Evolutionary conservation across 2,888 invertebrate genomes (phyloP).

Genomic region (Trachelus iudaicus): DNA sequence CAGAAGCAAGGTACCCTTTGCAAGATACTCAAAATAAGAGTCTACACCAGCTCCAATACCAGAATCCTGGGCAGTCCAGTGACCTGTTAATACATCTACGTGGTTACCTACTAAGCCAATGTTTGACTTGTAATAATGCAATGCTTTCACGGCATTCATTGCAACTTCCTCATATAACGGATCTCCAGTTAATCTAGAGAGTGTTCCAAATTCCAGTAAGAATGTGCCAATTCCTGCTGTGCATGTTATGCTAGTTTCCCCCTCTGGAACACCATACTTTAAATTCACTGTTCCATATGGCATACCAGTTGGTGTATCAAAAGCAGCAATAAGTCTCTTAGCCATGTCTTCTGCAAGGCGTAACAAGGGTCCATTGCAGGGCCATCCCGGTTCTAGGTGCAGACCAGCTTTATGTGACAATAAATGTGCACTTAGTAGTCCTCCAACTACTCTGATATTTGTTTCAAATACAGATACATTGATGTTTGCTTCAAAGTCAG

Average conservation of each 20-base stretch:
- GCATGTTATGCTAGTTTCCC: constrained; percentile 96
- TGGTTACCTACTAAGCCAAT: constrained; percentile 97
- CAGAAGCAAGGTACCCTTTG: constrained; percentile 93
- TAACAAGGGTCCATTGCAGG: constrained; percentile 94
- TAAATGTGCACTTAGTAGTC: constrained; percentile 95
- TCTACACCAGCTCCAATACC: constrained; percentile 97
- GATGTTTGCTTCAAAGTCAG: constrained; percentile 94
- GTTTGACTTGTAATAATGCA: constrained; percentile 87
- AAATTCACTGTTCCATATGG: constrained; percentile 98
- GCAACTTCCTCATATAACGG: constrained; percentile 96
- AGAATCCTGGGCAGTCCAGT: constrained; percentile 98
- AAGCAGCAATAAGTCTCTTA: constrained; percentile 88
- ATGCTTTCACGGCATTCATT: constrained; percentile 87
- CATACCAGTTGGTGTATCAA: constrained; percentile 93
- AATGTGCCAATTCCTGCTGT: constrained; percentile 99
- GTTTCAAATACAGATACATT: constrained; percentile 99
- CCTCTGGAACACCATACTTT: constrained; percentile 88
- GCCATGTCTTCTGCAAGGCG: constrained; percentile 95
- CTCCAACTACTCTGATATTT: constrained; percentile 97
- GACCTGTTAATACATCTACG: constrained; percentile 91
- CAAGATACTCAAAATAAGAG: constrained; percentile 98
- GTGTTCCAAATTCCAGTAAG: constrained; percentile 94
- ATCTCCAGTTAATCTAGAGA: constrained; percentile 93
- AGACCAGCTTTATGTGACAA: constrained; percentile 86
- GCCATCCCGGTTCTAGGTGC: constrained; percentile 92